phyloP scores from a whole-genome alignment of 2,888 invertebrate species.

The Chirona hameri region DNA sequence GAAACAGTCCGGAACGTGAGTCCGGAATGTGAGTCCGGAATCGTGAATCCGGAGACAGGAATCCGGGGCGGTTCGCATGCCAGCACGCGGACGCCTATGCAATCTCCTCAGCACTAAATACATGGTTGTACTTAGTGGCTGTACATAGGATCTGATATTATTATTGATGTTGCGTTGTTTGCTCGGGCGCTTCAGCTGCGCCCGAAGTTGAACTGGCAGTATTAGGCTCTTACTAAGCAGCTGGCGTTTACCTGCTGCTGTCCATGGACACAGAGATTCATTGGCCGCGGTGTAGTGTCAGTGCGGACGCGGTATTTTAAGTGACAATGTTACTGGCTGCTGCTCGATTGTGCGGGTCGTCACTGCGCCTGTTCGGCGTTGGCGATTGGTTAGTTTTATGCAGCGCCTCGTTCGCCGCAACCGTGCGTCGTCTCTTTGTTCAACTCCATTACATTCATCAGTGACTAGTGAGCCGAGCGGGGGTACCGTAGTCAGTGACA shows the following conservation, averaged over 20 bases:
- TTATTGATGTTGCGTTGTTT: conserved; percentile 11
- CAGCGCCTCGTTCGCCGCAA: neutral
- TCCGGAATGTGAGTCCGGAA: too few relatives aligned
- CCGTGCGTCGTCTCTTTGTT: neutral
- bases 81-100: neutral
- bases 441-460: conserved; percentile 1
- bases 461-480: neutral
- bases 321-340: too few relatives aligned
- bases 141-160: conserved; percentile 22
- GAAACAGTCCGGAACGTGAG: too few relatives aligned
- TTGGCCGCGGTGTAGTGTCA: too few relatives aligned
- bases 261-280: too few relatives aligned
- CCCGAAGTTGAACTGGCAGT: neutral
- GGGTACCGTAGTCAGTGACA: too few relatives aligned
- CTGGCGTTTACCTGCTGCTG: neutral
- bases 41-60: too few relatives aligned
- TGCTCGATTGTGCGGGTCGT: neutral
- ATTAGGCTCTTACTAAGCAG: neutral
- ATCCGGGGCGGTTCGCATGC: neutral
- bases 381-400: neutral
- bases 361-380: neutral
- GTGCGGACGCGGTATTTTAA: too few relatives aligned
- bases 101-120: conserved; percentile 24
- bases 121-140: conserved; percentile 9
- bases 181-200: neutral